A percentile compares a stretch with the other conserved stretches of the same genome.
These are phyloP conservation scores for Anarsia innoxiella DNA, from an alignment of 2,888 invertebrate species.

Conservation along the genomic window DNA sequence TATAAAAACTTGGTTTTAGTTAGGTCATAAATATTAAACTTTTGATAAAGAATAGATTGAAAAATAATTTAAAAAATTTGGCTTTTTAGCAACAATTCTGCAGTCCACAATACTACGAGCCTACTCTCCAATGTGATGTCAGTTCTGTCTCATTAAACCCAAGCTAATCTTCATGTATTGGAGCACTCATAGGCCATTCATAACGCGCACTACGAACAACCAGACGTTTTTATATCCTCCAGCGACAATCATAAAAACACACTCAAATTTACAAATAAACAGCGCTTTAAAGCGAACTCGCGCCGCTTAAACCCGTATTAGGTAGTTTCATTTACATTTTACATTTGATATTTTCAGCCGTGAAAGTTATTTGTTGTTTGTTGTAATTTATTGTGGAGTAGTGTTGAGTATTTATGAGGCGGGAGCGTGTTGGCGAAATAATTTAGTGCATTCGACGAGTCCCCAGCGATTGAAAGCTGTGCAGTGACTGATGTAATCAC, in stretches of 20 bases:
- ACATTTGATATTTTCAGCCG: constrained; percentile 70
- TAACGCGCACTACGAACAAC: constrained; percentile 44
- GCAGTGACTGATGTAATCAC: constrained; percentile 2
- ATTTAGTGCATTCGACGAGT: constrained; percentile 9
- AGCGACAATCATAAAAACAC: constrained; percentile 65
- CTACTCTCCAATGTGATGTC: background rate
- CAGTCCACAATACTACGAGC: no score
- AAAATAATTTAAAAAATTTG: no score
- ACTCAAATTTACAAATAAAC: constrained; percentile 66
- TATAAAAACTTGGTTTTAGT: no score
- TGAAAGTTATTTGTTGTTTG: constrained; percentile 60
- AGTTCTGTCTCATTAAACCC: constrained; percentile 23
- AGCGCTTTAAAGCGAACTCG: constrained; percentile 58
- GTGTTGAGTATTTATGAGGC: constrained; percentile 59
- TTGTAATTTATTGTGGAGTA: constrained; percentile 52
- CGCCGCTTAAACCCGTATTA: constrained; percentile 60
- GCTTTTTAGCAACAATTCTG: no score
- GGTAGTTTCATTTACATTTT: constrained; percentile 73
- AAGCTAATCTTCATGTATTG: constrained; percentile 35
- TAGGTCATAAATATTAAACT: no score
- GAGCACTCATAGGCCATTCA: constrained; percentile 62
- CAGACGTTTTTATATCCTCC: constrained; percentile 70
- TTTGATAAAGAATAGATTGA: no score
- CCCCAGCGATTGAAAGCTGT: constrained; percentile 8
- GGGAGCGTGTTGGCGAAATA: constrained; percentile 44